A percentile compares a stretch with the other conserved stretches of the same genome.
phyloP scores from a whole-genome alignment of 2,888 invertebrate genomes.

The Lomographa bimaculata region DNA sequence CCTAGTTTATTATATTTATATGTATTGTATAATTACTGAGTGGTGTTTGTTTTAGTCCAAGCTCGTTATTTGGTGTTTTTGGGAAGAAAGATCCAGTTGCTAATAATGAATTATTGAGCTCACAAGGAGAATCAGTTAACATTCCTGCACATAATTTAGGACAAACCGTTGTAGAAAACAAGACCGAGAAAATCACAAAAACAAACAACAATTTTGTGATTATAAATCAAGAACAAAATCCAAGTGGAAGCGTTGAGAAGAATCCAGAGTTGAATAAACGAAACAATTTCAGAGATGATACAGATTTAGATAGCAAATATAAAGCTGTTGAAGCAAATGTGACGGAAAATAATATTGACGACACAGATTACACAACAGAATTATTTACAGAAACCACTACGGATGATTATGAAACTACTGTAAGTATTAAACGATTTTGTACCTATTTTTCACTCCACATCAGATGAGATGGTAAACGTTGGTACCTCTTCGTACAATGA shows the following conservation, averaged over 20 bases:
- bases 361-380: constrained; percentile 7
- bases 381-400: constrained; percentile 8
- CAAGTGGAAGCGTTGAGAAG: too few species aligned
- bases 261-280: too few species aligned
- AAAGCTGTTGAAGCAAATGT: background rate
- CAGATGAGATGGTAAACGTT: too few species aligned
- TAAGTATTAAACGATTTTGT: too few species aligned
- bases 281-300: background rate
- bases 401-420: constrained; percentile 8
- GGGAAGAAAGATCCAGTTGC: constrained; percentile 2
- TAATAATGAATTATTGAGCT: background rate
- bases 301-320: constrained; percentile 2
- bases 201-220: background rate
- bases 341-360: background rate
- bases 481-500: too few species aligned
- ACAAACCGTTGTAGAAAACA: background rate
- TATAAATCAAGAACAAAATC: constrained; percentile 1
- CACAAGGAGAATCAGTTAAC: too few species aligned
- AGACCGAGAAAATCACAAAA: too few species aligned
- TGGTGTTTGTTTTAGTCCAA: constrained; percentile 13
- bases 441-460: too few species aligned
- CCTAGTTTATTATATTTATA: too few species aligned
- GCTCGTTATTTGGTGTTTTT: constrained; percentile 3
- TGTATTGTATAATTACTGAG: too few species aligned
- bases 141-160: background rate